Evolutionary conservation across 2,888 invertebrate genomes (phyloP), one percentile per base, ranked within the genome.

Genomic region (Yponomeuta plumbellus): DNA sequence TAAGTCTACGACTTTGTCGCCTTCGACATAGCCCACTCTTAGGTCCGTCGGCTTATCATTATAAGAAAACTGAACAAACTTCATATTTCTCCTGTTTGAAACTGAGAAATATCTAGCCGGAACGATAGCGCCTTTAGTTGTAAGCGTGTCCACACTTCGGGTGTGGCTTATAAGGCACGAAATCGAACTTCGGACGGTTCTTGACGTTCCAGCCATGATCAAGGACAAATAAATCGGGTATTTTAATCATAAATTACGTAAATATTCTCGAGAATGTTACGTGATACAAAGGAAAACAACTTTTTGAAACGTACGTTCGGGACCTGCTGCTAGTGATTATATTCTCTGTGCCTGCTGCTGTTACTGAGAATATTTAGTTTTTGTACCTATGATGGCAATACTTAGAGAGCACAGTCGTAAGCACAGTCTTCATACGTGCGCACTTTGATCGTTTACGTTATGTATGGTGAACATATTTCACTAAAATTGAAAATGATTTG

Each of bases 1-100:
- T 71, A 96, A 92, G 71, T 94, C 95, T 1, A 94, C 94, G 8
- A 94, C 93, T 26, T 94, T 94, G 66, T 93, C 88, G 17, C 92
- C 91, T 1, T 93, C 90, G 40, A 95, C 87, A 70, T 93, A 94
- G 2, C 96, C 96, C n/a, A 95, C 88, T n/a, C 94, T 93, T 66
- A 93, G 88, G 1, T 92, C 92, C 0, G 90, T 89, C 0, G 94
- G 93, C 61, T 91, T 89, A 71, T 92, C 70, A n/a, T 76, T 76
- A 44, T 81, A 88, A 63, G 88, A 84, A 80, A 95, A 96, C 76
- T 96, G 96, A 62, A 96, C 93, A 72, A 95, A 93, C 75, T 95
- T 94, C 94, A 94, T 94, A 52, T 89, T 92, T 76, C 66, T 79
- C 72, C 65, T 73, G 23, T 70, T 72, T 67, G 80, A 76, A 67